These are phyloP conservation scores for Huso huso DNA, from an alignment of 2,797 vertebrate species.

Conservation along the genomic window DNA sequence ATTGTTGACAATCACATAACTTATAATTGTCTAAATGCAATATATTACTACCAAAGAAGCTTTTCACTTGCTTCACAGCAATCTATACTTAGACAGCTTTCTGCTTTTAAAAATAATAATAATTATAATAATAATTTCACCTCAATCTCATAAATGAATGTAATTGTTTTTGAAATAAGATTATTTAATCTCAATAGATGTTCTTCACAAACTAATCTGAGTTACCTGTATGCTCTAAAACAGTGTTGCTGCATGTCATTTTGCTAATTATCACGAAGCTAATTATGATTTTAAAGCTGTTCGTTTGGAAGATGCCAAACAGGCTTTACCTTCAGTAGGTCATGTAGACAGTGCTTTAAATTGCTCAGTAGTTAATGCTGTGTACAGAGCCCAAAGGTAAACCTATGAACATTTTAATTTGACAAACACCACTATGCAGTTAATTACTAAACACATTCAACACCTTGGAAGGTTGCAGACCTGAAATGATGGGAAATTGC, in stretches of 20 bases:
- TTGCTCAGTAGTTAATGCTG: constrained; percentile 35
- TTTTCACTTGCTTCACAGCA: too few species aligned
- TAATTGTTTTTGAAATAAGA: too few species aligned
- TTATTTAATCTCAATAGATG: too few species aligned
- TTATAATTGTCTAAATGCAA: too few species aligned
- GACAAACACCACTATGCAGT: constrained; percentile 16
- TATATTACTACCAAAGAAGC: too few species aligned
- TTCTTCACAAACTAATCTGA: too few species aligned
- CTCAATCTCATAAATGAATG: too few species aligned
- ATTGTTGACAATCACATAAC: too few species aligned
- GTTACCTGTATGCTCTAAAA: not conserved
- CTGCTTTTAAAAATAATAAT: too few species aligned
- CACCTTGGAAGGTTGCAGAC: not conserved
- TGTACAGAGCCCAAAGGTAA: constrained; percentile 44
- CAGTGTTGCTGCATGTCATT: constrained; percentile 21
- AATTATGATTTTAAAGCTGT: constrained; percentile 40
- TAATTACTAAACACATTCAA: not conserved
- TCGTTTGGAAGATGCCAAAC: constrained; percentile 24
- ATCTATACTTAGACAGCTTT: too few species aligned
- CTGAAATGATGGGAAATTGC: not conserved
- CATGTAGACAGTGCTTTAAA: constrained; percentile 29
- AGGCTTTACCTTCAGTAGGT: constrained; percentile 14
- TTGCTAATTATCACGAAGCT: constrained; percentile 43
- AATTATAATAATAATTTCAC: too few species aligned
- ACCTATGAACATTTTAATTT: constrained; percentile 41